Percentiles rank a stretch among this genome's conserved stretches.
These are phyloP conservation scores for Stegana nigrithorax DNA, from an alignment of 2,888 invertebrate genomes.

Conservation along the genomic window DNA sequence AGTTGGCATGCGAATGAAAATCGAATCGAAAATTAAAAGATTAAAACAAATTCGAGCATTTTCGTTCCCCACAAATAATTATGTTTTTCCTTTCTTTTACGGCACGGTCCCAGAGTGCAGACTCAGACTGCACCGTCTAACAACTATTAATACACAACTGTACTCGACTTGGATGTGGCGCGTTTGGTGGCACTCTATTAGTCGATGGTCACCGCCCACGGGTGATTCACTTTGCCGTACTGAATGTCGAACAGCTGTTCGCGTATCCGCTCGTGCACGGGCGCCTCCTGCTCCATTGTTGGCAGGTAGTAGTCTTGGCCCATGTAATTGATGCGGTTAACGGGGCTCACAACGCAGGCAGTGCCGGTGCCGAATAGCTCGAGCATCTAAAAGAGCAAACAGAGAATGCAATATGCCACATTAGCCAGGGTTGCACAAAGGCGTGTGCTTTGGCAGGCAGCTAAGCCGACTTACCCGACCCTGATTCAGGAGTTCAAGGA, in stretches of 20 bases:
- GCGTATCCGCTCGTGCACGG: slow-evolving; percentile 80
- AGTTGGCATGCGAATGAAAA: slow-evolving; percentile 7
- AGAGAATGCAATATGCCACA: not conserved
- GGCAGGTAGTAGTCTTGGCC: slow-evolving; percentile 78
- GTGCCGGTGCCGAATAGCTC: slow-evolving; percentile 99
- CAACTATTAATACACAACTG: slow-evolving; percentile 61
- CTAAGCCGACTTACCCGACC: slow-evolving; percentile 85
- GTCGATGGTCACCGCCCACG: slow-evolving; percentile 80
- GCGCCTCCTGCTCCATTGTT: slow-evolving; percentile 79
- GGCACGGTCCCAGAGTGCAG: not conserved
- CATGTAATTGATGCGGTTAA: slow-evolving; percentile 85
- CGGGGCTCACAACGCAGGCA: slow-evolving; percentile 93
- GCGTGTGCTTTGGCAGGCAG: too few species aligned
- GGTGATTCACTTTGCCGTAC: slow-evolving; percentile 85
- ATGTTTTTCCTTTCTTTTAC: not conserved
- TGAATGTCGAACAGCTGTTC: slow-evolving; percentile 88
- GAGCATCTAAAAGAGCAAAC: slow-evolving; percentile 74
- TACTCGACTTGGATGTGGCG: not conserved
- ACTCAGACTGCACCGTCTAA: slow-evolving; percentile 30
- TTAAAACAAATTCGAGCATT: slow-evolving; percentile 52
- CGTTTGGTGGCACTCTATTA: slow-evolving; percentile 44
- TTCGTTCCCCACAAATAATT: slow-evolving; percentile 35
- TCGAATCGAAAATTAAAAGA: slow-evolving; percentile 5
- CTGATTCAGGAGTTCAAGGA: slow-evolving; percentile 79
- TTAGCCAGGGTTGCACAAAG: too few species aligned